Conservation (phyloP, 2,797 vertebrate genomes). For the Bucorvus abyssinicus region DNA sequence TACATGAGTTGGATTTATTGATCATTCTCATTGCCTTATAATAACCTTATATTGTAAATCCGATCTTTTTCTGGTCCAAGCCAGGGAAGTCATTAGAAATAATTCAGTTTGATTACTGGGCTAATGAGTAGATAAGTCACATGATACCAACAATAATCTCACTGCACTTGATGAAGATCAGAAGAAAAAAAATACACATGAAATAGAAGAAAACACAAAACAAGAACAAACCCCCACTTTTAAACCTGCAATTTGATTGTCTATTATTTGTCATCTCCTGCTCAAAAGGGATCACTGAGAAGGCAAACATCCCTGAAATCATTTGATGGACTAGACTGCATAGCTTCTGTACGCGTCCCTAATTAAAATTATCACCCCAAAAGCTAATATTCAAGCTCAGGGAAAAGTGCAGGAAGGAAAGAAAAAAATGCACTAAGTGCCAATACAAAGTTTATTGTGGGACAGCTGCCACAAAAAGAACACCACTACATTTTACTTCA, state of each 20-base stretch:
- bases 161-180: background rate
- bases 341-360: background rate
- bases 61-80: background rate
- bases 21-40: background rate
- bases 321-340: background rate
- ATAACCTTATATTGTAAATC: background rate
- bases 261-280: background rate
- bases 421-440: background rate
- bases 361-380: background rate
- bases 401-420: background rate
- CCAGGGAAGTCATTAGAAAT: background rate
- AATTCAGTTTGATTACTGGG: background rate
- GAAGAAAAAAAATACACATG: background rate
- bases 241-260: background rate
- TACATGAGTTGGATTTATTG: background rate
- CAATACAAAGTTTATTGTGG: background rate
- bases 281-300: background rate
- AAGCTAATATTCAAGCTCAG: background rate
- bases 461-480: background rate
- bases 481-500: background rate
- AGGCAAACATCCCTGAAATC: background rate
- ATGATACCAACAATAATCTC: background rate
- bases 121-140: background rate
- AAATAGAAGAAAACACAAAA: background rate
- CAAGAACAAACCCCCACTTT: background rate